phyloP scores from a whole-genome alignment of 2,888 invertebrate genomes.

The Drepanosiphum platanoidis region DNA sequence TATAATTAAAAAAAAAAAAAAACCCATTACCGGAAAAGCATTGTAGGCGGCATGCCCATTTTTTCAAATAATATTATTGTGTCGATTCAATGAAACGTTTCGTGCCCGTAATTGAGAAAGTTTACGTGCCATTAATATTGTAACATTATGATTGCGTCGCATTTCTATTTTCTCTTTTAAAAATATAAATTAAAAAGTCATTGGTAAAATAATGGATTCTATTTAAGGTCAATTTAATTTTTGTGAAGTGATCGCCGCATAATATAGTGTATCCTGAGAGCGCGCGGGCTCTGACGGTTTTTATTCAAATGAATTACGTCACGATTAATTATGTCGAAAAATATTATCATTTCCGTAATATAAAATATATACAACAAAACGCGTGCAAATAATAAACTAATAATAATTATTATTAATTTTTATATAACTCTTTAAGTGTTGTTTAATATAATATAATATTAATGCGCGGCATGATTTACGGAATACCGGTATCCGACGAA shows the following conservation, averaged over 20 bases:
- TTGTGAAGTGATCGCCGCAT: no score
- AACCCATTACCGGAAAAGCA: not conserved
- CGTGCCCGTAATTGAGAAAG: not conserved
- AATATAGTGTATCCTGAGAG: not conserved
- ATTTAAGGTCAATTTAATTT: not conserved
- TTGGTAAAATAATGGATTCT: not conserved
- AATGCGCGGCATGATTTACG: no score
- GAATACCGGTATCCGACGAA: no score
- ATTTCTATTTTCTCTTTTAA: conserved; percentile 17
- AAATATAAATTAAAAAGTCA: not conserved
- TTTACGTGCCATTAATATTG: not conserved
- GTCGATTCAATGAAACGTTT: not conserved
- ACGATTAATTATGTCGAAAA: not conserved
- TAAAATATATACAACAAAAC: no score
- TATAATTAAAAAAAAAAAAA: not conserved
- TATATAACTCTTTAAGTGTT: no score
- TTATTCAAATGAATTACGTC: not conserved
- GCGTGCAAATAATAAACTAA: no score
- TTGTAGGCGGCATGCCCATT: not conserved
- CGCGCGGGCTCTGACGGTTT: not conserved
- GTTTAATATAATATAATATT: no score
- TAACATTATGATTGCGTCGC: not conserved
- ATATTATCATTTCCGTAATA: not conserved
- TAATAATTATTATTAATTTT: no score
- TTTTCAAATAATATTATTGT: not conserved